Percentiles rank a stretch among this genome's conserved stretches.
These are phyloP conservation scores for Pemphigus obesinymphae DNA, from an alignment of 1,140 invertebrate species.

Conservation along the genomic window DNA sequence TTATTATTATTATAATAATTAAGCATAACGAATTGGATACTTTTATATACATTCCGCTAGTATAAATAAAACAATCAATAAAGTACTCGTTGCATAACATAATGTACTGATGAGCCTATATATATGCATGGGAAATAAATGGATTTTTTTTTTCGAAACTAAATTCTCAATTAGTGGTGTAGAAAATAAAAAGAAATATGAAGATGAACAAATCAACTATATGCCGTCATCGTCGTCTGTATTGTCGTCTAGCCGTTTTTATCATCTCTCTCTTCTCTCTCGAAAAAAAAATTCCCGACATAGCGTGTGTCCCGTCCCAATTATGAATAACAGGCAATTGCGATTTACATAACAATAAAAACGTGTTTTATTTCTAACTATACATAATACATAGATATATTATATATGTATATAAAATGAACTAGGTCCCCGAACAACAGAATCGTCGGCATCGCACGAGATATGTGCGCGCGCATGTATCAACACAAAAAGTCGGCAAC, in stretches of 20 bases:
- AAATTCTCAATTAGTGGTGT: not conserved
- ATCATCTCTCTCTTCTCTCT: not conserved
- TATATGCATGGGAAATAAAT: not conserved
- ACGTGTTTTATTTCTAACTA: not conserved
- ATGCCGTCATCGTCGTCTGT: not conserved
- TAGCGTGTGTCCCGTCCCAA: not conserved
- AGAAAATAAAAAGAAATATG: not conserved
- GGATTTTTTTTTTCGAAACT: not conserved
- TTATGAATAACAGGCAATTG: not conserved
- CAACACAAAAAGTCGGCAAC: not conserved
- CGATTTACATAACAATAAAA: conserved; percentile 34
- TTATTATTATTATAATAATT: too few relatives aligned
- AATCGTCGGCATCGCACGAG: not conserved
- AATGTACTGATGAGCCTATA: too few relatives aligned
- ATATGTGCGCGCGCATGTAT: not conserved
- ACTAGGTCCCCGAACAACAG: not conserved
- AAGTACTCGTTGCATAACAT: too few relatives aligned
- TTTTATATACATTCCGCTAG: too few relatives aligned
- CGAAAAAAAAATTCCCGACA: not conserved
- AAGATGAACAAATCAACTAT: not conserved
- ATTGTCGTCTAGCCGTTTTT: not conserved
- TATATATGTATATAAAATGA: not conserved
- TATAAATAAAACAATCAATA: not conserved
- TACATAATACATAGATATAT: too few relatives aligned
- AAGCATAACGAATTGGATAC: too few relatives aligned